Evolutionary conservation across 2,888 invertebrate genomes (phyloP).

Genomic region (Latrodectus elegans): DNA sequence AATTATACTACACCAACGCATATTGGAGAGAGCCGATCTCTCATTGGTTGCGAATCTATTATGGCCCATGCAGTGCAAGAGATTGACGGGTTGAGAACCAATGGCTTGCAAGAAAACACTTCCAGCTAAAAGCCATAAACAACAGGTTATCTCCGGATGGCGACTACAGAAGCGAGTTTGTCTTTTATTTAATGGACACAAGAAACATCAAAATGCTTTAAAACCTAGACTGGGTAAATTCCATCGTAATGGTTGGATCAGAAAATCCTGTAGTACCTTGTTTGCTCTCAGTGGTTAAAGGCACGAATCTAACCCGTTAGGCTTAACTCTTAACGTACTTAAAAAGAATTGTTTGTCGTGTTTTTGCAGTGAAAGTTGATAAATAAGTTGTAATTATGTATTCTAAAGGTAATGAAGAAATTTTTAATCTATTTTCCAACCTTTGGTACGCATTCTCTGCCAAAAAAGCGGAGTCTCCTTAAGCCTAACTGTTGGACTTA

Average conservation of each 20-base stretch:
- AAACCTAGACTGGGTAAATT: slow-evolving; percentile 68
- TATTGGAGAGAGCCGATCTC: slow-evolving; percentile 30
- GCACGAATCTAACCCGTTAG: slow-evolving; percentile 55
- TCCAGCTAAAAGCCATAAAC: slow-evolving; percentile 59
- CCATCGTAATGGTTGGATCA: slow-evolving; percentile 64
- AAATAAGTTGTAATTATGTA: too few relatives aligned
- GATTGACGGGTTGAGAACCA: slow-evolving; percentile 66
- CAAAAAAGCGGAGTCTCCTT: slow-evolving; percentile 7
- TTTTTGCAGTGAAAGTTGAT: too few relatives aligned
- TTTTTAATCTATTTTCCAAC: too few relatives aligned
- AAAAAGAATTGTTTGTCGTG: too few relatives aligned
- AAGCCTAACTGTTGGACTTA: slow-evolving; percentile 38
- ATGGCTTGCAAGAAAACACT: slow-evolving; percentile 63
- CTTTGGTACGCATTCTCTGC: too few relatives aligned
- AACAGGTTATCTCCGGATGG: slow-evolving; percentile 69
- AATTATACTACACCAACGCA: slow-evolving; percentile 66
- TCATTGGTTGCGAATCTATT: slow-evolving; percentile 66
- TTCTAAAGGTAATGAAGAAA: too few relatives aligned
- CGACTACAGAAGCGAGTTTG: slow-evolving; percentile 64
- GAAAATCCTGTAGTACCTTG: slow-evolving; percentile 60
- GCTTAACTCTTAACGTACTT: slow-evolving; percentile 30
- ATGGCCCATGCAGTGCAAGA: slow-evolving; percentile 58
- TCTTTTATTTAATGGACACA: slow-evolving; percentile 68
- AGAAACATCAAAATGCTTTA: slow-evolving; percentile 70
- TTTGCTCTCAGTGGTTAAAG: slow-evolving; percentile 56